A percentile compares a stretch with the other conserved stretches of the same genome.
These are phyloP conservation scores for Brachyrhaphis roseni DNA, from an alignment of 2,797 vertebrate genomes.

Conservation along the genomic window DNA sequence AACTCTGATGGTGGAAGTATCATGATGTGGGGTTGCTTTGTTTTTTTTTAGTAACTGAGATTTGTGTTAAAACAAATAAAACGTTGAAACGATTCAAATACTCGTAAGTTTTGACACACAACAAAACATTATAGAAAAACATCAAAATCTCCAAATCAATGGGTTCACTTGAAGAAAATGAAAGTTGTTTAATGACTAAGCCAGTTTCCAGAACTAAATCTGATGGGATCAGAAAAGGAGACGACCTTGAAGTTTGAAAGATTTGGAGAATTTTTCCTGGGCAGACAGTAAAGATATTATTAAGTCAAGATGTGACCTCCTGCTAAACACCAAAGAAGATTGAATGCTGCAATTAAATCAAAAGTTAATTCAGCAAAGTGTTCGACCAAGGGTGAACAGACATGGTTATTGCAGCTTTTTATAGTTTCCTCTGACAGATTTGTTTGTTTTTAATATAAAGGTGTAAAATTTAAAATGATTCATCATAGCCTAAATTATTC, in stretches of 20 bases:
- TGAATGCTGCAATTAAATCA: not conserved
- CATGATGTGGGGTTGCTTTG: not conserved
- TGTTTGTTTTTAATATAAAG: not conserved
- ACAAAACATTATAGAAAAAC: not conserved
- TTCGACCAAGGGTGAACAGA: not conserved
- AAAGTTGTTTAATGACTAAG: not conserved
- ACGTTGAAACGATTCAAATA: not conserved
- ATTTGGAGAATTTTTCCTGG: not conserved
- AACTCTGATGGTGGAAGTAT: not conserved
- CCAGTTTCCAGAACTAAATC: not conserved
- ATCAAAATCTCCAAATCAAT: not conserved
- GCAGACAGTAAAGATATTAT: not conserved
- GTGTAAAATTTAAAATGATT: not conserved
- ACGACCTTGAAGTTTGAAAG: not conserved
- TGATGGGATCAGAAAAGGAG: not conserved
- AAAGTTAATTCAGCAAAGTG: not conserved
- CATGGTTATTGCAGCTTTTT: not conserved
- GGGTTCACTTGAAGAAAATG: not conserved
- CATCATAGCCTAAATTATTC: not conserved
- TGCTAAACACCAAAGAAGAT: not conserved
- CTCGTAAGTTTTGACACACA: not conserved
- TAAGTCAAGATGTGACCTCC: not conserved
- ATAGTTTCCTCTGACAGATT: not conserved
- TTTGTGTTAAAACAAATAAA: not conserved
- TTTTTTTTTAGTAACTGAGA: not conserved